These are phyloP conservation scores for Leptodactylus fallax DNA, from an alignment of 2,797 vertebrate genomes.

Conservation along the genomic window DNA sequence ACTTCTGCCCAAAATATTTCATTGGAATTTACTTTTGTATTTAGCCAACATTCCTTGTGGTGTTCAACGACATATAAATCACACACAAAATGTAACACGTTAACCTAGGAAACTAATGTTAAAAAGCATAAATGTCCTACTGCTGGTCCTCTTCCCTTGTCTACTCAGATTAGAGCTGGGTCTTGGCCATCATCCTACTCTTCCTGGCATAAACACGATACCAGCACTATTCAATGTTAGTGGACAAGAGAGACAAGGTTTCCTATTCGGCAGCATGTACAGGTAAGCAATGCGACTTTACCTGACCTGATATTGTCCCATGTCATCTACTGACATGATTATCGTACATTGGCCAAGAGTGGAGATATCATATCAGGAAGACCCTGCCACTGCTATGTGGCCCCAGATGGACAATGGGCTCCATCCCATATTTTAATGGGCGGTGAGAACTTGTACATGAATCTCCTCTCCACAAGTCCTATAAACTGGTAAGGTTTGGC, in stretches of 20 bases:
- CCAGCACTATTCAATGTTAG: neutral
- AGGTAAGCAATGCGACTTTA: no score
- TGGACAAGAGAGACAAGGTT: neutral
- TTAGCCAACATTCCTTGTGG: neutral
- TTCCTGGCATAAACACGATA: neutral
- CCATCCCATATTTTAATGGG: neutral
- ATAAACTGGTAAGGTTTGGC: no score
- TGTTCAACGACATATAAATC: neutral
- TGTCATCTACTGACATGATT: neutral
- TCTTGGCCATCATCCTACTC: neutral
- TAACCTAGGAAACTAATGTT: neutral
- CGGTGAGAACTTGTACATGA: no score
- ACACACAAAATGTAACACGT: neutral
- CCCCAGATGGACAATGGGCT: neutral
- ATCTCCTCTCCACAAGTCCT: neutral
- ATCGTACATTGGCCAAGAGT: neutral
- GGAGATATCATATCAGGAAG: neutral
- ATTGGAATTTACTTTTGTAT: neutral
- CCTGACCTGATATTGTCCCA: no score
- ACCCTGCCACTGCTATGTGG: neutral
- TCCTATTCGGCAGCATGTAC: no score
- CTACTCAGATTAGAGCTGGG: neutral
- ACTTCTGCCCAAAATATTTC: neutral
- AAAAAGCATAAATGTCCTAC: neutral
- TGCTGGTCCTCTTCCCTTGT: neutral